Conservation (phyloP, 2,113 vertebrate species). For the Proteles cristata region DNA sequence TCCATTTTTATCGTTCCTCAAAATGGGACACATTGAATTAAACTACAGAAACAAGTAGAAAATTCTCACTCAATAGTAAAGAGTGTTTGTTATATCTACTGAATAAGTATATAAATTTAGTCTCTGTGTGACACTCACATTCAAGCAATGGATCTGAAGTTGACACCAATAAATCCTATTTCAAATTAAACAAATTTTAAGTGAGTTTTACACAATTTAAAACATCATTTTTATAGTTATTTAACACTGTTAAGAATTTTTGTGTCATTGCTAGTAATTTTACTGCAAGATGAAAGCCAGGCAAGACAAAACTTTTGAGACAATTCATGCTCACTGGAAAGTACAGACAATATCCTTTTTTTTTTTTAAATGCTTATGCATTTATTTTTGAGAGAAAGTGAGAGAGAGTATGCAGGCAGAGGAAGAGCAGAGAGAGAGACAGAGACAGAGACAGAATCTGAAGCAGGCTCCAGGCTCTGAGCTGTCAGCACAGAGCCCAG, state of each 20-base stretch:
- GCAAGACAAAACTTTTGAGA: conserved; percentile 33
- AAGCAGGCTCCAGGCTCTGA: too few relatives aligned
- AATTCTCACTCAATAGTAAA: conserved; percentile 20
- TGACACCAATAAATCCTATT: background rate
- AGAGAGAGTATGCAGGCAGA: too few relatives aligned
- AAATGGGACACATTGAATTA: background rate
- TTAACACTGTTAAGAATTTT: background rate
- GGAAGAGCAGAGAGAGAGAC: too few relatives aligned
- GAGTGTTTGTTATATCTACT: conserved; percentile 11
- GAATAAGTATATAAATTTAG: background rate
- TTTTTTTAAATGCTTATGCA: too few relatives aligned
- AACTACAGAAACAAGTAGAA: background rate
- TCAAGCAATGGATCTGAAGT: conserved; percentile 1
- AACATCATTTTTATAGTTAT: background rate
- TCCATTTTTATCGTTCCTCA: background rate
- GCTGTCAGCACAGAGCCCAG: too few relatives aligned
- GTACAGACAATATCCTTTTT: background rate
- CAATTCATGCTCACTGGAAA: background rate
- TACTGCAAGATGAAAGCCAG: background rate
- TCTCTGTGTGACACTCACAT: background rate
- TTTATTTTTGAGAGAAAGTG: too few relatives aligned
- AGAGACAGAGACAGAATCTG: too few relatives aligned
- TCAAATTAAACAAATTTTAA: conserved; percentile 10
- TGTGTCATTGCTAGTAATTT: conserved; percentile 44
- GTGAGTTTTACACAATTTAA: conserved; percentile 34